Base-by-base conservation (phyloP, 1,140 invertebrate species). In the Helicoverpa zea region DNA sequence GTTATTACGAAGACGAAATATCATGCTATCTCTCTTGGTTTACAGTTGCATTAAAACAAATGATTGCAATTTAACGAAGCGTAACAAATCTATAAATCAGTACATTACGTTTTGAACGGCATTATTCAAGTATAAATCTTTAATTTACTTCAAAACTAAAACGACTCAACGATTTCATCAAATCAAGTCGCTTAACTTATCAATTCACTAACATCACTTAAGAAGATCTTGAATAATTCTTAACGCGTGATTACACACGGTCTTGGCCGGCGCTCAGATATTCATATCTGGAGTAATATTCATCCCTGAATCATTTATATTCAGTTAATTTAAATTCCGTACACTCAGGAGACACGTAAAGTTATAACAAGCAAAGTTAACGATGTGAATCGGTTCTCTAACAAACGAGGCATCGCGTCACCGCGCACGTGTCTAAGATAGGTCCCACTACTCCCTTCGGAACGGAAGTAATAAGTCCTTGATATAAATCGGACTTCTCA, bases 291-390 rank as follows among this genome's bases (percentile, higher is more conserved):
- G 18, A 72, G 79, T 83, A 77, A 83, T 83, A 80, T 79, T 82
- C 81, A 82, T 85, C 79, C 81, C 80, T 83, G 78, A 85, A 73
- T 83, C 72, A 85, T 81, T 68, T 82, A 78, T 74, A 83, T 84
- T 82, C 16, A 80, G 83, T 84, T 87, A 88, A 87, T 89, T 88
- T 87, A 87, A 85, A 89, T 85, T 86, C 82, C 75, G 79, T 84
- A 79, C 80, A 86, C 87, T 84, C 82, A n/a, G 47, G 84, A 85
- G 84, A 84, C 81, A 78, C 81, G 81, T 88, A 86, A 90, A 89
- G 84, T 89, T 88, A 87, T 91, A 91, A 91, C 87, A 88, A 90
- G 89, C 83, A 86, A 88, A 89, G 88, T 89, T 89, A 87, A 90
- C 83, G 87, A 86, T 84, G 81, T 84, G 83, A 78, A 87, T 87